Percentiles rank a stretch among this genome's conserved stretches.
These are phyloP conservation scores for Sericinus montela DNA, from an alignment of 2,888 invertebrate species.

Conservation along the genomic window DNA sequence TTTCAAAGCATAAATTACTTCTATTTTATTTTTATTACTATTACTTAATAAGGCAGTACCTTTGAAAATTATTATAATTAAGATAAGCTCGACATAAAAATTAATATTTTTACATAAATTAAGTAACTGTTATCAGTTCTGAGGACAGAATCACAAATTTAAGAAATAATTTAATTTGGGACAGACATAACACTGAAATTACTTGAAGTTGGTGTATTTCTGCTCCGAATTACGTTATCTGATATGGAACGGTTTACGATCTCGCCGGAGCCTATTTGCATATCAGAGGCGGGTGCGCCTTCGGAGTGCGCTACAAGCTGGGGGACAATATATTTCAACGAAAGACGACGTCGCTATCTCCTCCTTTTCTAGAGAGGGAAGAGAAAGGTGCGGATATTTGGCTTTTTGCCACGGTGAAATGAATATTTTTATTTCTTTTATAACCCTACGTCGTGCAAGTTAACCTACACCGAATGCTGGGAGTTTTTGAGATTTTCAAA, in stretches of 20 bases:
- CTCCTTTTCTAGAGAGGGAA: slow-evolving; percentile 48
- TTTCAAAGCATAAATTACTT: too few species aligned
- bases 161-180: slow-evolving; percentile 20
- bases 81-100: too few species aligned
- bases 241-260: slow-evolving; percentile 71
- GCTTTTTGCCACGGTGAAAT: slow-evolving; percentile 39
- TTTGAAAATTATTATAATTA: too few species aligned
- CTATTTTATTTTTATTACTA: too few species aligned
- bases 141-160: not conserved
- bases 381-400: slow-evolving; percentile 47
- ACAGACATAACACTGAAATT: slow-evolving; percentile 27
- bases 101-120: slow-evolving; percentile 4
- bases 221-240: slow-evolving; percentile 62
- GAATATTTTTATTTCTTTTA: not conserved
- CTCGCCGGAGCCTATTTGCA: slow-evolving; percentile 65
- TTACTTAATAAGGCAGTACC: too few species aligned
- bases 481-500: too few species aligned
- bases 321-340: slow-evolving; percentile 64
- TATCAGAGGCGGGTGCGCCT: slow-evolving; percentile 59
- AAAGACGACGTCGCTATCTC: slow-evolving; percentile 60
- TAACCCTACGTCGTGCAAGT: too few species aligned
- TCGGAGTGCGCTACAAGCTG: slow-evolving; percentile 45
- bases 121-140: slow-evolving; percentile 5
- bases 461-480: too few species aligned
- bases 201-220: slow-evolving; percentile 44